Conservation (phyloP, 2,113 vertebrate genomes). For the Equus przewalskii region DNA sequence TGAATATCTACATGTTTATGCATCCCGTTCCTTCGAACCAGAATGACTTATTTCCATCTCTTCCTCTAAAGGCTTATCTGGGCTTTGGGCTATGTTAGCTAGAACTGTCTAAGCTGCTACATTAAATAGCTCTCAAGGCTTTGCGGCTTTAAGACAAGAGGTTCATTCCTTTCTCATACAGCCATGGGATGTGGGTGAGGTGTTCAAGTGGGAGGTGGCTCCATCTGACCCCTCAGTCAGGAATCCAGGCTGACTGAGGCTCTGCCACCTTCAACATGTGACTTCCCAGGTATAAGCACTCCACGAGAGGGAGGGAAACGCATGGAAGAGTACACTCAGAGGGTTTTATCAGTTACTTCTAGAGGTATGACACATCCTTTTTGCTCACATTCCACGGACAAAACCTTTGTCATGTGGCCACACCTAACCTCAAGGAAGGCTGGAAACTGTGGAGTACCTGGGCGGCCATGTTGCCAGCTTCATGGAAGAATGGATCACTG, state of each 20-base stretch:
- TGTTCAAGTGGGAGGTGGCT: neutral
- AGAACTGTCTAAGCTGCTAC: neutral
- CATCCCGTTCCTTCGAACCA: neutral
- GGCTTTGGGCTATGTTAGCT: neutral
- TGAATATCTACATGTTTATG: neutral
- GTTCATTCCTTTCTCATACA: neutral
- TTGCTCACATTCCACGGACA: neutral
- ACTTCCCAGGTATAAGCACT: neutral
- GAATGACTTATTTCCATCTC: neutral
- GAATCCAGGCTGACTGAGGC: neutral
- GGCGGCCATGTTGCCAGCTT: neutral
- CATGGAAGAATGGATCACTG: neutral
- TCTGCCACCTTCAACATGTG: neutral
- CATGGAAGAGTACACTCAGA: neutral
- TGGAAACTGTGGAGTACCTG: neutral
- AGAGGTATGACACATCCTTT: neutral
- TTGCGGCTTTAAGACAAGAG: neutral
- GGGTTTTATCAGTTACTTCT: neutral
- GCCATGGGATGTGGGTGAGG: neutral
- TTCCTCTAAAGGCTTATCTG: neutral
- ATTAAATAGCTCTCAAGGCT: neutral
- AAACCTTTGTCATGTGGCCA: neutral
- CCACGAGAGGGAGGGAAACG: neutral
- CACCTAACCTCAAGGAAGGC: neutral
- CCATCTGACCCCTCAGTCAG: neutral